Base-by-base conservation (phyloP, 1,140 invertebrate genomes). In the Ips nitidus region DNA sequence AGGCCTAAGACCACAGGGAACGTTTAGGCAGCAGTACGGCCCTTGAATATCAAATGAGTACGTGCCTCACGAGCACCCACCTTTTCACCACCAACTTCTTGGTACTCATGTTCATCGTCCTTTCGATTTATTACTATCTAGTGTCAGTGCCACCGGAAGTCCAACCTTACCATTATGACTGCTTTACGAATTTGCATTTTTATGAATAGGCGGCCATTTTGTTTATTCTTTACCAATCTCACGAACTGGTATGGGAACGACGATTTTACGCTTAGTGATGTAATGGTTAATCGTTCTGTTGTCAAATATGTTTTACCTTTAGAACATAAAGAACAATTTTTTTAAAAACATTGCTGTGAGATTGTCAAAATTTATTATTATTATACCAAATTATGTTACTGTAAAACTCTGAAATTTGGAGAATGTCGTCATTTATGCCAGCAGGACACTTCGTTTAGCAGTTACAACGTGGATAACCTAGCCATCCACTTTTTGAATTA, bases 101-200 rank as follows among this genome's bases (percentile, higher is more conserved):
- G 52, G 66, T 68, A 68, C 50, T n/a, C 57, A 60, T 61, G 65
- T 67, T 59, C 65, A 59, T 67, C 65, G 65, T 67, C 65, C 55
- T 67, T 60, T 66, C 53, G 64, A 66, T 53, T 66, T 66, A 68
- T 60, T 61, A 42, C 66, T 61, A 67, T 42, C 22, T 45, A 45
- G 47, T 68, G 66, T 68, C 66, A 68, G 38, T 68, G 66, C 57
- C 66, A 68, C 66, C 66, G 66, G 66, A 68, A 61, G 66, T 68
- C 38, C 42, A 68, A 53, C 57, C 45, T 53, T 41, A 37, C 53
- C 37, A 64, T 41, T 36, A 56, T 56, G 22, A 52, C 42, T 50
- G 62, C 52, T 41, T 40, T 52, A 55, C 8, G 7, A 64, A 64
- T 64, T 66, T 66, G 52, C 64, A 66, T 66, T 66, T 66, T 66